Evolutionary conservation across 1,140 invertebrate genomes (phyloP), one percentile per base, ranked within the genome.

Genomic region (Caerostris darwini): DNA sequence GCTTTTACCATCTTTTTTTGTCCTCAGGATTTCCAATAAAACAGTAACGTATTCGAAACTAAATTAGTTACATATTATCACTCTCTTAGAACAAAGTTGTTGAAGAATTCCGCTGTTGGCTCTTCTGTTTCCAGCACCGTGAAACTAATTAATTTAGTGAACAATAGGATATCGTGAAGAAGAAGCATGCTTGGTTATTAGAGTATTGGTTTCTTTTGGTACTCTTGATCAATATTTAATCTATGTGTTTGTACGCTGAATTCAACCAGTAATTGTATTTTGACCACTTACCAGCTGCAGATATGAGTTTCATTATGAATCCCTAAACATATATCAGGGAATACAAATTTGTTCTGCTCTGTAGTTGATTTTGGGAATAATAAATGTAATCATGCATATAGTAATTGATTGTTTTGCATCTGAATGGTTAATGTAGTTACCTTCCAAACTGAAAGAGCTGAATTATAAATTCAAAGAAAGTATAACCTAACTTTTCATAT

Each of bases 171-270:
- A 10, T 10, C 34, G 19, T 8, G 34, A 71, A 50, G 34, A 71
- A 50, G 69, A 71, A 71, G 19, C 12, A 71, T 71, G 34, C 34
- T 71, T 34, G 7, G 19, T 3, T 17, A 19, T 71, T 7, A 34
- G 69, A 71, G 69, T 71, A 71, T 71, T 71, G 69, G 69, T 71
- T 71, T 71, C 69, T 19, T 71, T 19, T 34, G 50, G 19, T 71
- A 34, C 19, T 71, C 34, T 8, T 71, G 69, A 71, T 71, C 69
- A 71, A 71, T 71, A 71, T 71, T 19, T 34, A 71, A 71, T 71
- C 69, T 71, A 71, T 71, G 69, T 71, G 34, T 19, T 34, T 34
- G 19, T 71, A 71, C 69, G 5, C 8, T 34, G 69, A 71, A 71
- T 34, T 71, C 50, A 71, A 8, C 14, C 19, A 34, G 69, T 34